Base-by-base conservation (phyloP, 1,140 invertebrate species). In the Acromyrmex echinatior region DNA sequence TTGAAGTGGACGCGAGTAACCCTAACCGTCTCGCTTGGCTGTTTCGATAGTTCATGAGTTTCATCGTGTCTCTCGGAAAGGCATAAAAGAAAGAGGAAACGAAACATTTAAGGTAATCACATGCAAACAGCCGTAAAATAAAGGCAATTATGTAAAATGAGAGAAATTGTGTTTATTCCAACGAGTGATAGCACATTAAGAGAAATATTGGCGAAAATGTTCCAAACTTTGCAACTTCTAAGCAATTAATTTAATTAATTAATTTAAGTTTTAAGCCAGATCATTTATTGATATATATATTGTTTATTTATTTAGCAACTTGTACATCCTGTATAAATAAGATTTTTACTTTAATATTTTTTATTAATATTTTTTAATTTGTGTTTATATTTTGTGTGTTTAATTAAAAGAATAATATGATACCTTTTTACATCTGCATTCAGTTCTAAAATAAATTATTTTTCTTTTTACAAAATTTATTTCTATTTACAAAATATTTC, bases 1-100 rank as follows among this genome's bases (percentile, higher is more conserved):
- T 71, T 6, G 49, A 71, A 25, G 3, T 5, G 63, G 71, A 65
- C 18, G 25, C 39, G 31, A 53, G 39, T 71, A 86, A 88, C 39
- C 53, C 60, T 60, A 87, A 86, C 49, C 35, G 77, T 87, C 68
- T 39, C 80, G 62, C 78, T 85, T 53, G 73, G 51, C 35, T 28
- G 60, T 49, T n/a, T 21, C 39, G 58, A 31, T 12, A 12, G 31
- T 31, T 49, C 45, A 12, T 71, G 81, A 51, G 25, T 12, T 39
- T 45, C 62, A 25, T 0, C 39, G 58, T 35, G 45, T 86, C 63
- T 68, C 35, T 84, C 39, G 49, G 6, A 87, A 85, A 65, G 49
- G n/a, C 60, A 66, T 31, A 31, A 65, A 53, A 31, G 16, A 84
- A 49, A 51, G 28, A 78, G 56, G 14, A 77, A 78, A 53, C 31